These are phyloP conservation scores for Zaprionus gabonicus DNA, from an alignment of 1,140 invertebrate genomes.

Conservation along the genomic window DNA sequence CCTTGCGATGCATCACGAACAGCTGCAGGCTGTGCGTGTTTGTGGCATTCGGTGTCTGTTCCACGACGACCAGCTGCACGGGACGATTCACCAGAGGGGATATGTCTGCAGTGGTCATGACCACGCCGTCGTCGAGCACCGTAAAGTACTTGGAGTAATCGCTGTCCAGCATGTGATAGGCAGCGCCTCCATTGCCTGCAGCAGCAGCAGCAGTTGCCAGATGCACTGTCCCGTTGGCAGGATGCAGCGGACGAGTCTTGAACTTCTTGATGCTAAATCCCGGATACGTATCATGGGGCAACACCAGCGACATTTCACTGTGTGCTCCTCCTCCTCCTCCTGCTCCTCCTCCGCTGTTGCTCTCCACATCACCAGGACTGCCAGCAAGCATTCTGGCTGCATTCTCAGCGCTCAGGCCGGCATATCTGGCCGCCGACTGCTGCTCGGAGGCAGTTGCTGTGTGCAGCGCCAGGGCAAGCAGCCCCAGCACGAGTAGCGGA, in stretches of 20 bases:
- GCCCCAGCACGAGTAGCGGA: background rate
- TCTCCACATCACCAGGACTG: constrained; percentile 59
- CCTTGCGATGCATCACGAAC: constrained; percentile 91
- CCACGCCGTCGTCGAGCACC: constrained; percentile 93
- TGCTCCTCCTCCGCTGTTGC: constrained; percentile 14
- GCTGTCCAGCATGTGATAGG: constrained; percentile 87
- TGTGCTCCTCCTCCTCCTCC: constrained; percentile 17
- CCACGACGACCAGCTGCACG: constrained; percentile 91
- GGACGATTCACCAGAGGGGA: constrained; percentile 91
- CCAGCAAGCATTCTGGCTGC: constrained; percentile 78
- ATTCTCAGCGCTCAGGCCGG: constrained; percentile 72
- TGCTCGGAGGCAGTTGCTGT: constrained; percentile 6
- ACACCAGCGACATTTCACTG: constrained; percentile 85
- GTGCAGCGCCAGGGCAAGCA: background rate
- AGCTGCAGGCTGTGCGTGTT: constrained; percentile 92
- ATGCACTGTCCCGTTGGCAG: constrained; percentile 31
- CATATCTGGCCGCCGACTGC: constrained; percentile 49
- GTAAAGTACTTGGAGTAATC: constrained; percentile 93
- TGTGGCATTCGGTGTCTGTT: constrained; percentile 91
- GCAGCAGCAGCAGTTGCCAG: background rate
- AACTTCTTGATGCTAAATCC: constrained; percentile 93
- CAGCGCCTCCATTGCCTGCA: constrained; percentile 21
- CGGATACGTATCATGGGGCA: constrained; percentile 93
- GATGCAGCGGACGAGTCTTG: constrained; percentile 70
- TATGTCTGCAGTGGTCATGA: constrained; percentile 95